A percentile compares a stretch with the other conserved stretches of the same genome.
Conservation (phyloP, 2,797 vertebrate species). For the Ammospiza maritima region DNA sequence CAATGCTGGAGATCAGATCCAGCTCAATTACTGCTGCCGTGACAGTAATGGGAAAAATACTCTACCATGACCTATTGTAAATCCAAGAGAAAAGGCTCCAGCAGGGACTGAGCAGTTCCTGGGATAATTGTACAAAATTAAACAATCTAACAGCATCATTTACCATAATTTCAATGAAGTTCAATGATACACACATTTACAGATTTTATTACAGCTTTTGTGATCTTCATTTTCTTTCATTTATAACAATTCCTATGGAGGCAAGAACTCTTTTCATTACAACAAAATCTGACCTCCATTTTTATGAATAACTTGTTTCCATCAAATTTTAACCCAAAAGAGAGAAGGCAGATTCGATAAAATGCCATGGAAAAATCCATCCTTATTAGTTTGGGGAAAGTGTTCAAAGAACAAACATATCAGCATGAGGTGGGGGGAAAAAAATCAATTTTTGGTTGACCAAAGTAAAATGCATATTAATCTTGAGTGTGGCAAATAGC, state of each 20-base stretch:
- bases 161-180: slow-evolving; percentile 28
- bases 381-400: slow-evolving; percentile 34
- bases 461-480: background rate
- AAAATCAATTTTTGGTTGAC: background rate
- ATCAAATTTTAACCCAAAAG: background rate
- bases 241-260: background rate
- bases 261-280: background rate
- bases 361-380: slow-evolving; percentile 29
- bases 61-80: slow-evolving; percentile 22
- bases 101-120: slow-evolving; percentile 22
- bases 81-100: slow-evolving; percentile 53
- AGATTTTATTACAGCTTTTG: slow-evolving; percentile 34
- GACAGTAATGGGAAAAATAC: slow-evolving; percentile 50
- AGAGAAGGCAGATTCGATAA: slow-evolving; percentile 19
- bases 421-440: rapidly evolving
- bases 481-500: background rate
- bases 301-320: background rate
- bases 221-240: background rate
- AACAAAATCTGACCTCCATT: slow-evolving; percentile 2
- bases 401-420: background rate
- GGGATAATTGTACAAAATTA: slow-evolving; percentile 52
- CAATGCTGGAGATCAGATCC: background rate
- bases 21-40: slow-evolving; percentile 36
- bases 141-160: slow-evolving; percentile 27
- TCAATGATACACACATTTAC: slow-evolving; percentile 29